Conservation (phyloP, 2,888 invertebrate species). For the Dicranocentrus wangi region DNA sequence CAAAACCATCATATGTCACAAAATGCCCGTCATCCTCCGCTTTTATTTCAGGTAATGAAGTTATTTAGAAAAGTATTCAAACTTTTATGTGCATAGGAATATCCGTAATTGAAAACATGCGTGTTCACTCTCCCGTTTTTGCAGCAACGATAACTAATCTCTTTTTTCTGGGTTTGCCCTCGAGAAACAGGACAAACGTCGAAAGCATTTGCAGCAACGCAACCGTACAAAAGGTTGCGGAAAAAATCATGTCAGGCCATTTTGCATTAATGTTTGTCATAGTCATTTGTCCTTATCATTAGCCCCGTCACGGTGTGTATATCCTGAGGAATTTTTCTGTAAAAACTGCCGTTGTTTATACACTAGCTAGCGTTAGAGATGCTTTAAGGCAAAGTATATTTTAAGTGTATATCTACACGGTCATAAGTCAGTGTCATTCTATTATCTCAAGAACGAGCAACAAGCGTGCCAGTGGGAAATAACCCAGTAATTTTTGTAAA, state of each 20-base stretch:
- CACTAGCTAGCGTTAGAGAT: too few relatives aligned
- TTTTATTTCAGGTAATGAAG: too few relatives aligned
- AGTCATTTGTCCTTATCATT: slow-evolving; percentile 55
- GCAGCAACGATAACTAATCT: background rate
- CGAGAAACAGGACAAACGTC: slow-evolving; percentile 39
- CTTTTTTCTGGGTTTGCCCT: slow-evolving; percentile 27
- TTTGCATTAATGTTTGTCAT: slow-evolving; percentile 50
- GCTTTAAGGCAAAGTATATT: too few relatives aligned
- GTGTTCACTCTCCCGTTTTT: slow-evolving; percentile 15
- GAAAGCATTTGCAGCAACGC: too few relatives aligned
- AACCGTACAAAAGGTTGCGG: background rate
- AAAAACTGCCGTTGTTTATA: too few relatives aligned
- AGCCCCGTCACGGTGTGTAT: background rate
- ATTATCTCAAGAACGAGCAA: slow-evolving; percentile 43
- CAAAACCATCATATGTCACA: too few relatives aligned
- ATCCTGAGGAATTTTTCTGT: slow-evolving; percentile 9
- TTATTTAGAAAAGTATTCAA: too few relatives aligned
- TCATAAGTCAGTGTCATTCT: slow-evolving; percentile 51
- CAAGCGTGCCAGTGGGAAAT: slow-evolving; percentile 53
- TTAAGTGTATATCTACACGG: background rate
- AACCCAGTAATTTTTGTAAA: slow-evolving; percentile 51
- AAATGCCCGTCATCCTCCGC: too few relatives aligned
- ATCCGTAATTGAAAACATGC: slow-evolving; percentile 49
- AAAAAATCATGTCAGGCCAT: slow-evolving; percentile 51
- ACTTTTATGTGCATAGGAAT: background rate